phyloP scores from a whole-genome alignment of 2,888 invertebrate genomes.

The Balanococcus diminutus region DNA sequence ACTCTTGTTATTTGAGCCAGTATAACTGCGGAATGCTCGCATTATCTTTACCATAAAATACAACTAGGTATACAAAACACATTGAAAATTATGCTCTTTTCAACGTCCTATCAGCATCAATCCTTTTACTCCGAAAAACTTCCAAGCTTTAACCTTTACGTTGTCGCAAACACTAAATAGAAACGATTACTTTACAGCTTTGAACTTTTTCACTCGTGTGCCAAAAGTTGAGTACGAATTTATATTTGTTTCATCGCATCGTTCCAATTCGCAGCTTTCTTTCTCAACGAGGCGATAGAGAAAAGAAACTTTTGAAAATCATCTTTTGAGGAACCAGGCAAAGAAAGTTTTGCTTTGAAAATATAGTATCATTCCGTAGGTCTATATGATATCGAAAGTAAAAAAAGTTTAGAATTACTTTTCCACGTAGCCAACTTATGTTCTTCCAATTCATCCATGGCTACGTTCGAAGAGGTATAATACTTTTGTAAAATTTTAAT shows the following conservation, averaged over 20 bases:
- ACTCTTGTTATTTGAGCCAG: too few relatives aligned
- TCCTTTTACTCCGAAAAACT: background rate
- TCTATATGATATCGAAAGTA: background rate
- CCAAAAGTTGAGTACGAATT: background rate
- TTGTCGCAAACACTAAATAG: background rate
- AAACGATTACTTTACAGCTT: background rate
- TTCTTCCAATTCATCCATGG: constrained; percentile 96
- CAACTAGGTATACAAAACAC: too few relatives aligned
- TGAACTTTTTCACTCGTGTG: background rate
- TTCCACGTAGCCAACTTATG: constrained; percentile 97
- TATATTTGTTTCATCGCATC: background rate
- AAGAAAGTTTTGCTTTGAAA: background rate
- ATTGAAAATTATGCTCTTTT: background rate
- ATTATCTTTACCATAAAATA: too few relatives aligned
- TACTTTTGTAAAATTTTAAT: constrained; percentile 98
- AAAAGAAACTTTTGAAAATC: background rate
- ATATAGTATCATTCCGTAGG: background rate
- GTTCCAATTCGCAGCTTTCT: background rate
- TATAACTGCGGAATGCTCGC: too few relatives aligned
- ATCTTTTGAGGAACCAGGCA: background rate
- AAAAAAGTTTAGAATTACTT: constrained; percentile 66
- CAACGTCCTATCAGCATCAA: too few relatives aligned
- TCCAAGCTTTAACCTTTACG: background rate
- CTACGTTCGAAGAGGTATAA: constrained; percentile 86
- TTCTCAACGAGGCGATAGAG: background rate